Conservation (phyloP, 1,140 invertebrate species). For the Drosophila repleta region DNA sequence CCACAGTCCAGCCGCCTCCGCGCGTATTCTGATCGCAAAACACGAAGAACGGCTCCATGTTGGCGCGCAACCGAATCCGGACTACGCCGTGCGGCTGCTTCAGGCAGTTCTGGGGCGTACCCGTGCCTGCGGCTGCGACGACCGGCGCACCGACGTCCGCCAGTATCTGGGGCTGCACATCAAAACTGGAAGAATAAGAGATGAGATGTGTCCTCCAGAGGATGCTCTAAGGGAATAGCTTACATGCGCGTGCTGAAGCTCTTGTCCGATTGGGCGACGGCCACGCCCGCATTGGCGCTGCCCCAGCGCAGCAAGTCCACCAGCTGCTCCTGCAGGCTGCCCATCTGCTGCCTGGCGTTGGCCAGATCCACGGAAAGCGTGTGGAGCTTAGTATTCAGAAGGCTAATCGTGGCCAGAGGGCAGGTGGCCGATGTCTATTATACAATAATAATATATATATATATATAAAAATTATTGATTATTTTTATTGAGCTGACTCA, state of each 20-base stretch:
- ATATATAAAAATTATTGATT: no score
- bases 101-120: constrained; percentile 45
- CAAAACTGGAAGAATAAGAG: neutral
- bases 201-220: neutral
- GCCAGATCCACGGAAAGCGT: constrained; percentile 37
- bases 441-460: neutral
- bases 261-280: neutral
- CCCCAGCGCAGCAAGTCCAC: constrained; percentile 45
- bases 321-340: constrained; percentile 58
- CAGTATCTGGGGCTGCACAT: constrained; percentile 27
- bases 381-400: constrained; percentile 48
- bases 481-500: no score
- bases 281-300: neutral
- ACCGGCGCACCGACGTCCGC: neutral
- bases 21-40: constrained; percentile 60
- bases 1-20: constrained; percentile 61
- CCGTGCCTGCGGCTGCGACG: neutral
- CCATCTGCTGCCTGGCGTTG: constrained; percentile 48
- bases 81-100: constrained; percentile 57
- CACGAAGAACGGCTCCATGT: constrained; percentile 60
- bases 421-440: constrained; percentile 28
- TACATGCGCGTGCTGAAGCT: constrained; percentile 46
- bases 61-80: constrained; percentile 38
- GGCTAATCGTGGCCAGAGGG: constrained; percentile 41
- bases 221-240: neutral